A percentile compares a stretch with the other conserved stretches of the same genome.
Evolutionary conservation across 2,797 vertebrate genomes (phyloP).

Genomic region (Okamejei kenojei): DNA sequence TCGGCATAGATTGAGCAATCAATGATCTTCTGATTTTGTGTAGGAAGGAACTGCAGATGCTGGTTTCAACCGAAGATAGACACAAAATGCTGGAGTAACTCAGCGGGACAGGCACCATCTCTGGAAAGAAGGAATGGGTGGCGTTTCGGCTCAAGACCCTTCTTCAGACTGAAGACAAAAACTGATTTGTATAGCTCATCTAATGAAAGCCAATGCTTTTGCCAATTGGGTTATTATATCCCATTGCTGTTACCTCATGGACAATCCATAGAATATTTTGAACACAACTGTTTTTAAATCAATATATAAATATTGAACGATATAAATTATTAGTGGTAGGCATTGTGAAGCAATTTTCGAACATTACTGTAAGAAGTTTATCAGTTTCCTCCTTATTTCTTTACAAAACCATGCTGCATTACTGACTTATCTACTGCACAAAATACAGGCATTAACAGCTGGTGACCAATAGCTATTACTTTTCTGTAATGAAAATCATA

Average conservation of each 20-base stretch:
- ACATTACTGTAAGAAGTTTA: not conserved
- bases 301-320: not conserved
- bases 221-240: not conserved
- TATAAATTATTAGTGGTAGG: not conserved
- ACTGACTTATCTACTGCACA: not conserved
- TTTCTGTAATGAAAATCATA: constrained; percentile 8
- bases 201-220: not conserved
- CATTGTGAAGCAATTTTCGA: not conserved
- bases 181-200: not conserved
- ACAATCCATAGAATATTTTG: not conserved
- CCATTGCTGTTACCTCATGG: not conserved
- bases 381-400: not conserved
- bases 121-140: too few species aligned
- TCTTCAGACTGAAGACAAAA: too few species aligned
- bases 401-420: not conserved
- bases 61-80: too few species aligned
- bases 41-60: too few species aligned
- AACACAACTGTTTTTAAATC: not conserved
- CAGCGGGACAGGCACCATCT: too few species aligned
- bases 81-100: too few species aligned
- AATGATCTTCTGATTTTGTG: not conserved
- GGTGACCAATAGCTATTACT: not conserved
- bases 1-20: not conserved
- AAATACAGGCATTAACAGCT: not conserved
- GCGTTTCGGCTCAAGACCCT: too few species aligned